Conservation (phyloP, 1,140 invertebrate genomes). For the Scaptomyza hsui region DNA sequence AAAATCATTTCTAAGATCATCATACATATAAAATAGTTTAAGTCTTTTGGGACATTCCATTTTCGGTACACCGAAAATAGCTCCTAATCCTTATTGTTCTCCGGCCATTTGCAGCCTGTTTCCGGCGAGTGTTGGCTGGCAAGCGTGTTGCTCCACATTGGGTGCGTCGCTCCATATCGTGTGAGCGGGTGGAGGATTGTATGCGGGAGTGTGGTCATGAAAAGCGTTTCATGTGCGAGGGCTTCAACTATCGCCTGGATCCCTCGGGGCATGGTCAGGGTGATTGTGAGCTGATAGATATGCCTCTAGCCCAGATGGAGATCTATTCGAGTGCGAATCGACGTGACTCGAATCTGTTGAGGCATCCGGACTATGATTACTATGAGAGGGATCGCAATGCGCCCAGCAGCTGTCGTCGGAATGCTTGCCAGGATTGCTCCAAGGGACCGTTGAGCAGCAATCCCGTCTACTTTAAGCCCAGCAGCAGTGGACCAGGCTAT, state of each 20-base stretch:
- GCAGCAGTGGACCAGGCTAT: conserved; percentile 46
- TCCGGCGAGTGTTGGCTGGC: conserved; percentile 88
- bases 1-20: too few relatives aligned
- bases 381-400: conserved; percentile 89
- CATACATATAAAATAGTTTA: too few relatives aligned
- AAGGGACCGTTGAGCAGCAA: conserved; percentile 62
- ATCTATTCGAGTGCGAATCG: conserved; percentile 82
- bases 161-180: conserved; percentile 87
- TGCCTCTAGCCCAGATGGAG: conserved; percentile 88
- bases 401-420: conserved; percentile 81
- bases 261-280: conserved; percentile 87
- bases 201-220: conserved; percentile 90
- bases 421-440: conserved; percentile 73
- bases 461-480: conserved; percentile 74
- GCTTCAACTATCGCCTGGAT: conserved; percentile 91
- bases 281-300: conserved; percentile 89
- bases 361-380: conserved; percentile 90
- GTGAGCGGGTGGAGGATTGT: conserved; percentile 89
- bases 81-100: neutral
- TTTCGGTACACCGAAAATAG: neutral
- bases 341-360: conserved; percentile 77
- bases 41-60: neutral
- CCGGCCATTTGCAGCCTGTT: conserved; percentile 87
- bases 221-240: conserved; percentile 90
- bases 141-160: conserved; percentile 87